phyloP scores from a whole-genome alignment of 2,888 invertebrate species.

The Nomada ruficornis region DNA sequence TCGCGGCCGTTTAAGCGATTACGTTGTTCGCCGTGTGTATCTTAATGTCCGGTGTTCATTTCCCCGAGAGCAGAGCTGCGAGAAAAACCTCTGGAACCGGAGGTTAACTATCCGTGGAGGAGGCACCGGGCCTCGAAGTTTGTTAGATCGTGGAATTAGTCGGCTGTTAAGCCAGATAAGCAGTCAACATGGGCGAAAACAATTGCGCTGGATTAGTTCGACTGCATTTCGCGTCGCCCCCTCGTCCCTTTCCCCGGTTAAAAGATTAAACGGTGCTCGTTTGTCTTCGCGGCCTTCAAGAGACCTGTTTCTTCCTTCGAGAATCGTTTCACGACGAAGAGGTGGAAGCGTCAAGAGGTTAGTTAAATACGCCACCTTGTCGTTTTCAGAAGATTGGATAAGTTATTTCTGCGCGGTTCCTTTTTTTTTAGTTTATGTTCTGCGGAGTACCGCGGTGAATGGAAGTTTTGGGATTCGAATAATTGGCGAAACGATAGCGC shows the following conservation, averaged over 20 bases:
- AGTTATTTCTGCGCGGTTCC: too few species aligned
- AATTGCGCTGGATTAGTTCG: slow-evolving; percentile 79
- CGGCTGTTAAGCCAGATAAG: slow-evolving; percentile 84
- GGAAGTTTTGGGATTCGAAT: too few species aligned
- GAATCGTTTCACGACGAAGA: slow-evolving; percentile 38
- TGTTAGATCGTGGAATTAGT: slow-evolving; percentile 82
- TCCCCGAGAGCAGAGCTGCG: slow-evolving; percentile 12
- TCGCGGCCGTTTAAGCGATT: slow-evolving; percentile 48
- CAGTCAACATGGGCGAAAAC: slow-evolving; percentile 82
- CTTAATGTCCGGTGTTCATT: slow-evolving; percentile 65
- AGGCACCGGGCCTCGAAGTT: slow-evolving; percentile 76
- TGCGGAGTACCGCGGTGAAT: too few species aligned
- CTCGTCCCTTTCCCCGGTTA: slow-evolving; percentile 65
- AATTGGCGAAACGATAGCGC: too few species aligned
- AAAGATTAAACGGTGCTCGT: slow-evolving; percentile 75
- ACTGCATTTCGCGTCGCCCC: slow-evolving; percentile 56
- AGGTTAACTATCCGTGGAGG: slow-evolving; percentile 58
- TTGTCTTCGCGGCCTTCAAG: slow-evolving; percentile 62
- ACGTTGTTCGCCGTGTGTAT: slow-evolving; percentile 54
- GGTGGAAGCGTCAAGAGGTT: background rate
- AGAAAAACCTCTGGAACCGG: too few species aligned
- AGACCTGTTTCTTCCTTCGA: slow-evolving; percentile 29
- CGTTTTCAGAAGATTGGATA: too few species aligned
- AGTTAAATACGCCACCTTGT: too few species aligned
- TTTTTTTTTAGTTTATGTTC: too few species aligned